These are phyloP conservation scores for Axea sp. DNA, from an alignment of 2,888 invertebrate species.

Conservation along the genomic window DNA sequence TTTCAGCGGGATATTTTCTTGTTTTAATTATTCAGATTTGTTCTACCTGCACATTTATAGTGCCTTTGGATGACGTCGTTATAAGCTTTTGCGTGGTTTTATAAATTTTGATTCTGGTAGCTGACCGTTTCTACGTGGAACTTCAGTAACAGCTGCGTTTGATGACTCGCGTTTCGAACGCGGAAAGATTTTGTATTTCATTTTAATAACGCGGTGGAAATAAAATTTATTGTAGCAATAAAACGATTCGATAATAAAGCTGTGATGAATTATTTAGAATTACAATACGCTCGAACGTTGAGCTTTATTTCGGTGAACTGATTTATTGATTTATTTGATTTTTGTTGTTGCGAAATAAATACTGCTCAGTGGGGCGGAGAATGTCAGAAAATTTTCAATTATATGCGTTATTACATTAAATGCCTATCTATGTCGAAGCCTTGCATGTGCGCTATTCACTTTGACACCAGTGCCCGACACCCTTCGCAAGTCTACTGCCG, in stretches of 20 bases:
- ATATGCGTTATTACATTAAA: slow-evolving; percentile 38
- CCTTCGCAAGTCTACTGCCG: slow-evolving; percentile 42
- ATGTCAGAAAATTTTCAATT: slow-evolving; percentile 48
- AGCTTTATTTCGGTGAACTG: slow-evolving; percentile 17
- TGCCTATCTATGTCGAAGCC: slow-evolving; percentile 29
- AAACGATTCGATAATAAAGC: slow-evolving; percentile 38
- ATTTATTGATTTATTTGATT: slow-evolving; percentile 39
- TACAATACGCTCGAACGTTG: no score
- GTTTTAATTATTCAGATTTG: no score
- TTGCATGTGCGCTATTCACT: slow-evolving; percentile 56
- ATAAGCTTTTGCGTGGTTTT: slow-evolving; percentile 35
- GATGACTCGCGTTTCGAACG: slow-evolving; percentile 19
- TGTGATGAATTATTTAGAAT: slow-evolving; percentile 20
- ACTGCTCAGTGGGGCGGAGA: no score
- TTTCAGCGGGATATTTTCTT: no score
- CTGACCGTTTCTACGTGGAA: slow-evolving; percentile 10
- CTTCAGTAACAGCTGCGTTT: slow-evolving; percentile 41
- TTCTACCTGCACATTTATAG: no score
- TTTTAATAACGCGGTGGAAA: slow-evolving; percentile 46
- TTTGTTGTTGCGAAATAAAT: slow-evolving; percentile 19
- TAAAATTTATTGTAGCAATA: slow-evolving; percentile 39
- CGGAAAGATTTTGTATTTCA: slow-evolving; percentile 44
- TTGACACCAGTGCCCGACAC: slow-evolving; percentile 52
- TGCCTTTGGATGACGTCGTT: slow-evolving; percentile 39
- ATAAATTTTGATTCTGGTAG: slow-evolving; percentile 49